phyloP scores from a whole-genome alignment of 2,888 invertebrate species.

The Macrosoma leucophasiata region DNA sequence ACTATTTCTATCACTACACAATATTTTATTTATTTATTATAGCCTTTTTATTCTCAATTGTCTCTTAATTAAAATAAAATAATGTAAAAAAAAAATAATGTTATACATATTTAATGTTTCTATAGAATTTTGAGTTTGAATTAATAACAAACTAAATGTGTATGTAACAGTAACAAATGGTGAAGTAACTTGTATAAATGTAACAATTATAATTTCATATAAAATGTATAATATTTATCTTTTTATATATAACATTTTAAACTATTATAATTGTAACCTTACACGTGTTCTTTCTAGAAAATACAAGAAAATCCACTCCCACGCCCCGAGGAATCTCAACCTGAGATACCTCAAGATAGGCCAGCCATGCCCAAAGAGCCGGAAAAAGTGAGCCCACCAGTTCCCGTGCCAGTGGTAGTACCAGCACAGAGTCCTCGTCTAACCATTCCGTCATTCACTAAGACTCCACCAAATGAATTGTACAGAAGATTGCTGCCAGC shows the following conservation, averaged over 20 bases:
- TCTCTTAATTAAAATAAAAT: no score
- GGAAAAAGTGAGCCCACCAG: constrained; percentile 30
- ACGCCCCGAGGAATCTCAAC: constrained; percentile 10
- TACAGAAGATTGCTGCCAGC: constrained; percentile 78
- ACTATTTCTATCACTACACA: no score
- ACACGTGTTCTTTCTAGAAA: no score
- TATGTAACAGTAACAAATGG: not conserved
- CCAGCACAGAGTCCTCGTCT: constrained; percentile 33
- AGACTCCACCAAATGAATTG: constrained; percentile 60
- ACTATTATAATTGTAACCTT: no score
- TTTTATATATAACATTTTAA: no score
- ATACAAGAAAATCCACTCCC: constrained; percentile 38
- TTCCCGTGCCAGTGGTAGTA: constrained; percentile 27
- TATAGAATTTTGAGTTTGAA: no score
- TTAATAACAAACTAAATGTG: no score
- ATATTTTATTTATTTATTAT: no score
- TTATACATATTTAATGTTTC: no score
- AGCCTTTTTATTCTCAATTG: no score
- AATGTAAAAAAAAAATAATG: no score
- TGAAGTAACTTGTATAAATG: constrained; percentile 2
- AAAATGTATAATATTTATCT: no score
- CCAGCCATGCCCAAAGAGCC: constrained; percentile 26
- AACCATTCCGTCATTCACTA: constrained; percentile 48
- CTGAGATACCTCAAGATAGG: constrained; percentile 18
- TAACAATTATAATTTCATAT: constrained; percentile 16